Percentiles rank a stretch among this genome's conserved stretches.
These are phyloP conservation scores for Mirza zaza DNA, from an alignment of 2,113 vertebrate genomes.

Conservation along the genomic window DNA sequence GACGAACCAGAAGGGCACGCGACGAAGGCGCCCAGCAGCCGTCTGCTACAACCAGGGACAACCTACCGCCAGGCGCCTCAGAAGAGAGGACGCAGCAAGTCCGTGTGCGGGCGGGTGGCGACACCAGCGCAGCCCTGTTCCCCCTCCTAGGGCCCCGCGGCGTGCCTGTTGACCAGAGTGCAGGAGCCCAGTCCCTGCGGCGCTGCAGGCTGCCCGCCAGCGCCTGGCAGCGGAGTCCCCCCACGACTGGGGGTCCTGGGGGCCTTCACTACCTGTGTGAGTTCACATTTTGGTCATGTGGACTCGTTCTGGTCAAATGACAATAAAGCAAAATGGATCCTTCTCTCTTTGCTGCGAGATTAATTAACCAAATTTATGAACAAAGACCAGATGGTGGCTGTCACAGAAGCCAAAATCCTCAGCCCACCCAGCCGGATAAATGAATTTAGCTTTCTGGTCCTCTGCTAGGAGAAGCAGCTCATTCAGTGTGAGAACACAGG, in stretches of 20 bases:
- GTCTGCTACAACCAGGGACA: constrained; percentile 91
- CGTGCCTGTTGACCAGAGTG: not conserved
- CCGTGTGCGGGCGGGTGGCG: constrained; percentile 82
- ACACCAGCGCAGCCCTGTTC: not conserved
- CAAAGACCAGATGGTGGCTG: not conserved
- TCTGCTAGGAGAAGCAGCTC: not conserved
- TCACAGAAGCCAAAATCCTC: not conserved
- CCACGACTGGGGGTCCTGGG: too few relatives aligned
- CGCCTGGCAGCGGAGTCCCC: too few relatives aligned
- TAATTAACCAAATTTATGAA: not conserved
- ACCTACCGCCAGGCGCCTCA: constrained; percentile 89
- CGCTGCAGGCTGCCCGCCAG: too few relatives aligned
- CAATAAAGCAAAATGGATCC: not conserved
- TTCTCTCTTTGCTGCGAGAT: constrained; percentile 32
- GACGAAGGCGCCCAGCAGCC: constrained; percentile 92
- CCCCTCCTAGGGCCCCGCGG: not conserved
- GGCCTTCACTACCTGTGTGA: not conserved
- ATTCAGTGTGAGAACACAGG: too few relatives aligned
- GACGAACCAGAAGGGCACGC: constrained; percentile 89
- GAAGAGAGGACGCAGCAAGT: constrained; percentile 96
- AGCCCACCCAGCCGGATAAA: accelerated
- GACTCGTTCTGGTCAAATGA: too few relatives aligned
- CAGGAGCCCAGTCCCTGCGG: not conserved
- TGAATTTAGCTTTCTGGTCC: too few relatives aligned
- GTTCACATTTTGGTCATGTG: not conserved